A percentile compares a stretch with the other conserved stretches of the same genome.
Evolutionary conservation across 2,888 invertebrate species (phyloP).

Genomic region (Meteorus cinctellus): DNA sequence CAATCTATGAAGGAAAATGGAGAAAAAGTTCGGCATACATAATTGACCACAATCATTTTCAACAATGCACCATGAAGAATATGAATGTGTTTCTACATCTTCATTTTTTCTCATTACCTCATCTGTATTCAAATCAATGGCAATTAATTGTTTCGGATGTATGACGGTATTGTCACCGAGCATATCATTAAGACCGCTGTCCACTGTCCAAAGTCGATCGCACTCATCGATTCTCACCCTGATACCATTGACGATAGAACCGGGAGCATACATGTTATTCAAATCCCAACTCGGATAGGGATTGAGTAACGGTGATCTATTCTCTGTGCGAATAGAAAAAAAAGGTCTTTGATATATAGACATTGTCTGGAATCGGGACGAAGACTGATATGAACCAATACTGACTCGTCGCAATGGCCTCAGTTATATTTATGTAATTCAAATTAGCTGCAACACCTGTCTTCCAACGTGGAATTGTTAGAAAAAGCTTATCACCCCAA

Average conservation of each 20-base stretch:
- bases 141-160: conserved; percentile 78
- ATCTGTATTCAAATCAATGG: conserved; percentile 85
- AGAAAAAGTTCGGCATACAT: not conserved
- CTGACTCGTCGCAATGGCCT: conserved; percentile 50
- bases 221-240: conserved; percentile 84
- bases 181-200: conserved; percentile 86
- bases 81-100: not conserved
- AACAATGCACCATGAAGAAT: not conserved
- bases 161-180: conserved; percentile 75
- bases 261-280: conserved; percentile 81
- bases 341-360: not conserved
- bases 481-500: conserved; percentile 80
- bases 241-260: conserved; percentile 83
- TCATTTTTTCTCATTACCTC: conserved; percentile 70
- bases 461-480: conserved; percentile 82
- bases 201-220: conserved; percentile 88
- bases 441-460: conserved; percentile 79
- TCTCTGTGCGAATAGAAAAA: conserved; percentile 63
- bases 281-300: conserved; percentile 87
- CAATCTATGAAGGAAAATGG: conserved; percentile 57
- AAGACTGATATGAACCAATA: conserved; percentile 19
- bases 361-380: not conserved
- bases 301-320: conserved; percentile 82
- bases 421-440: conserved; percentile 75
- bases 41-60: not conserved